Conservation (phyloP, 2,113 vertebrate species). For the Ranitomeya imitator region DNA sequence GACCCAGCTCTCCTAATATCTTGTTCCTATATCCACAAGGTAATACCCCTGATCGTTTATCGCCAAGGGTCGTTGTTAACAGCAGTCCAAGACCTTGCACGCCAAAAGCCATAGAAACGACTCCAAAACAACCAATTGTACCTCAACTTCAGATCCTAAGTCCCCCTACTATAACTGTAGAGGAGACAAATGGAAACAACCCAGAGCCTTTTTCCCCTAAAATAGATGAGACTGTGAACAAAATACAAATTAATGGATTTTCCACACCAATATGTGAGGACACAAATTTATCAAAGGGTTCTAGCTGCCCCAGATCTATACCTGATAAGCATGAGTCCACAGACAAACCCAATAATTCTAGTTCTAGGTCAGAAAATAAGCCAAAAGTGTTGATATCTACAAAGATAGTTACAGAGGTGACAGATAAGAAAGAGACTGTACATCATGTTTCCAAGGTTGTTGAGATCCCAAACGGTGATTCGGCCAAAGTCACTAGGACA, state of each 20-base stretch:
- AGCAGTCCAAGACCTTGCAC: neutral
- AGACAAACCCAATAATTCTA: conserved; percentile 37
- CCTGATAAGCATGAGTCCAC: neutral
- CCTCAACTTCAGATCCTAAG: conserved; percentile 59
- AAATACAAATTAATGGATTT: rapidly evolving
- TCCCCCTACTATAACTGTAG: conserved; percentile 39
- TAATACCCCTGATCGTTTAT: conserved; percentile 53
- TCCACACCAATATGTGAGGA: conserved; percentile 10
- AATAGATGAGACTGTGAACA: neutral
- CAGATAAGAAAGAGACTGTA: neutral
- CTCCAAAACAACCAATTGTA: neutral
- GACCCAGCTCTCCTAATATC: conserved; percentile 5
- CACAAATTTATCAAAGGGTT: neutral
- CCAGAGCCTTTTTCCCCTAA: rapidly evolving
- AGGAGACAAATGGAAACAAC: neutral
- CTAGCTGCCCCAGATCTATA: conserved; percentile 25
- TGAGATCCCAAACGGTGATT: neutral
- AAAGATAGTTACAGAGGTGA: neutral
- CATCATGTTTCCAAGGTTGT: neutral
- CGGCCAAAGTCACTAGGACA: neutral
- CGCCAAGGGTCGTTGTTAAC: rapidly evolving
- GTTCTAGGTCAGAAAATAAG: neutral
- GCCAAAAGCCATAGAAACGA: neutral
- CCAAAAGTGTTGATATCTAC: neutral
- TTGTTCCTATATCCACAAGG: conserved; percentile 43